Evolutionary conservation across 2,113 vertebrate species (phyloP).

Genomic region (Anthoscopus minutus): DNA sequence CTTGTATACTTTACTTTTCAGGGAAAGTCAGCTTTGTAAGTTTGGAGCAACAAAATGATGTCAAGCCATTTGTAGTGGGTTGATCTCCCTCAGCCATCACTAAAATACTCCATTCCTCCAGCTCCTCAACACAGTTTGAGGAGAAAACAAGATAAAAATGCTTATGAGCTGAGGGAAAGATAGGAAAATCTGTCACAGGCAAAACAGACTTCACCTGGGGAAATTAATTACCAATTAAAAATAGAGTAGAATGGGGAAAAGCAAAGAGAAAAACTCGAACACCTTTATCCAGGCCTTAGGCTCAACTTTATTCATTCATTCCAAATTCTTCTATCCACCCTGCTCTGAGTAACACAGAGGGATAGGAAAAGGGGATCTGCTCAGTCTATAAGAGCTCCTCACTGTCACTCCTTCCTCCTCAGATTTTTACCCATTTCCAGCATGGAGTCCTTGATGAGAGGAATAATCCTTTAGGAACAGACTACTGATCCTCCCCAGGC

Average conservation of each 20-base stretch:
- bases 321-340: neutral
- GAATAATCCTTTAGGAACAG: neutral
- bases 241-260: neutral
- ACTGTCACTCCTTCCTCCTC: neutral
- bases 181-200: rapidly evolving
- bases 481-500: rapidly evolving
- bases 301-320: neutral
- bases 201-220: neutral
- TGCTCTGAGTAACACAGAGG: rapidly evolving
- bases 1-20: neutral
- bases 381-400: rapidly evolving
- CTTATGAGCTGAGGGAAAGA: neutral
- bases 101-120: rapidly evolving
- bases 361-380: neutral
- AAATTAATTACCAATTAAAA: neutral
- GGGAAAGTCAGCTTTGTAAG: neutral
- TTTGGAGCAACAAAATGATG: neutral
- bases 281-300: neutral
- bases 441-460: neutral
- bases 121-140: neutral
- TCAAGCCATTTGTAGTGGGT: rapidly evolving
- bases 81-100: neutral
- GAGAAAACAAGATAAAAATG: neutral
- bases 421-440: neutral
- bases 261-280: neutral